phyloP scores from a whole-genome alignment of 2,888 invertebrate genomes.

The Orchesella flavescens region DNA sequence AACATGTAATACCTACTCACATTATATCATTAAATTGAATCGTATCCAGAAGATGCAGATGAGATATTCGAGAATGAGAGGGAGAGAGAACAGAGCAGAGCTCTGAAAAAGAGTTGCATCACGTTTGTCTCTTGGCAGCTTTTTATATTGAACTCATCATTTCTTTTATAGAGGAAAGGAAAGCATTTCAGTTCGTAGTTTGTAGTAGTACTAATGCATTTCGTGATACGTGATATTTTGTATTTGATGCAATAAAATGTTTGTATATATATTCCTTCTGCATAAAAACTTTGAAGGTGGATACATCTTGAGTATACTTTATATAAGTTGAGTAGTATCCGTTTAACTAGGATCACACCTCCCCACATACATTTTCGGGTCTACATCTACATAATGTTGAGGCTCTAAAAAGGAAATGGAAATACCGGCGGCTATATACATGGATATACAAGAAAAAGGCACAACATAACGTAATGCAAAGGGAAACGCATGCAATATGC shows the following conservation, averaged over 20 bases:
- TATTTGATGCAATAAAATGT: no score
- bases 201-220: no score
- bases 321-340: slow-evolving; percentile 26
- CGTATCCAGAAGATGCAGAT: no score
- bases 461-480: neutral
- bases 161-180: neutral
- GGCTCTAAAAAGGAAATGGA: slow-evolving; percentile 54
- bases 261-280: no score
- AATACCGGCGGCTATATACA: slow-evolving; percentile 46
- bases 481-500: slow-evolving; percentile 46
- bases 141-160: slow-evolving; percentile 25
- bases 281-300: no score
- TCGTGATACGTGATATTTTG: no score
- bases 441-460: slow-evolving; percentile 4
- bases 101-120: neutral
- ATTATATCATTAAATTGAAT: no score
- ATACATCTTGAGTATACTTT: no score
- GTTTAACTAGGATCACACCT: slow-evolving; percentile 60
- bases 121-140: slow-evolving; percentile 50
- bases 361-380: slow-evolving; percentile 14
- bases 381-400: neutral
- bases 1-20: no score
- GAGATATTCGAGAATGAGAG: neutral
- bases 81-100: neutral
- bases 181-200: no score